Conservation (phyloP, 30 jellyfish, hydroid and myxozoan species). For the Turritopsis dohrnii region DNA sequence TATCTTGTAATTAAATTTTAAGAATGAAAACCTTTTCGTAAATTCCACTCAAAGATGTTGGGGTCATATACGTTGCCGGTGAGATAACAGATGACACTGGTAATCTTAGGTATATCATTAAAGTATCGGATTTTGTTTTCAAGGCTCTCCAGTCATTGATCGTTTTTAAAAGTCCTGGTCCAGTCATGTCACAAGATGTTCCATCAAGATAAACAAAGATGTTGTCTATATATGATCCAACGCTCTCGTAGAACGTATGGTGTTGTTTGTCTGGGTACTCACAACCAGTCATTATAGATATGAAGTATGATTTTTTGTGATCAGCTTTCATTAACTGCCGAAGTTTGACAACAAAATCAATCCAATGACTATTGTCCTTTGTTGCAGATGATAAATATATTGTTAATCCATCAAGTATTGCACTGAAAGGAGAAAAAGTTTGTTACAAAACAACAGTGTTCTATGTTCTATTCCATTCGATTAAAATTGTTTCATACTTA, state of each 20-base stretch:
- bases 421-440: background rate
- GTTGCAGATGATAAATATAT: constrained; percentile 3
- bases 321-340: constrained; percentile 20
- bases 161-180: background rate
- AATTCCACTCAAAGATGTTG: background rate
- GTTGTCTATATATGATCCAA: background rate
- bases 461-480: background rate
- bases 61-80: background rate
- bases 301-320: background rate
- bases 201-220: background rate
- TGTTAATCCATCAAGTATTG: constrained; percentile 17
- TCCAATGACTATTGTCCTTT: background rate
- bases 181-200: background rate
- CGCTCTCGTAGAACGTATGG: background rate
- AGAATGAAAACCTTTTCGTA: background rate
- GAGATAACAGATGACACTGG: background rate
- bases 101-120: background rate
- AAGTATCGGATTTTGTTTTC: background rate
- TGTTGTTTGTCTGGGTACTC: constrained; percentile 1
- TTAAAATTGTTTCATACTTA: background rate
- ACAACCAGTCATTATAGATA: constrained; percentile 8
- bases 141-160: background rate
- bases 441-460: background rate
- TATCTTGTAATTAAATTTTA: no score
- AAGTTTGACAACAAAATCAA: background rate